Evolutionary conservation across 2,888 invertebrate species (phyloP).

Genomic region (Apamea monoglypha): DNA sequence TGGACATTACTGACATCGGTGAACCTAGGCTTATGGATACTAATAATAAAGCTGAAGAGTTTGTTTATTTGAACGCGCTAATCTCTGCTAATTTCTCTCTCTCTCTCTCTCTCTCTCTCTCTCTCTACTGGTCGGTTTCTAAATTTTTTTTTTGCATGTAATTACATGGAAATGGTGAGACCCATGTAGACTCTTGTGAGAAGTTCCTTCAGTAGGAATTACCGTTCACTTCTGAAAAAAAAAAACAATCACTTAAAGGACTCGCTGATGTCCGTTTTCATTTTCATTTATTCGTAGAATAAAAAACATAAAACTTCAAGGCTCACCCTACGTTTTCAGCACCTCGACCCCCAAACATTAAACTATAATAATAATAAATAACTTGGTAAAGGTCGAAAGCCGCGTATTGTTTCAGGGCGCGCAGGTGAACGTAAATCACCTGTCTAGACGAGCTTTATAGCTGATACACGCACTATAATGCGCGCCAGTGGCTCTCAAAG

Average conservation of each 20-base stretch:
- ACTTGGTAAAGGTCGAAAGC: conserved; percentile 34
- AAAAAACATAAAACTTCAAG: not conserved
- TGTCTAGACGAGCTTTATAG: conserved; percentile 87
- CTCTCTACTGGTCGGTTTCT: too few species aligned
- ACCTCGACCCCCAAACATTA: conserved; percentile 26
- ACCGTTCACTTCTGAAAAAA: not conserved
- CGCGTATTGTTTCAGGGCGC: conserved; percentile 63
- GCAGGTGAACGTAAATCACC: conserved; percentile 87
- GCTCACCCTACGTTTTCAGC: not conserved
- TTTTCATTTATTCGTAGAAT: not conserved
- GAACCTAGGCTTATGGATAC: too few species aligned
- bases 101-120: too few species aligned
- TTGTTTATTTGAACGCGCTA: too few species aligned
- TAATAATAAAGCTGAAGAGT: too few species aligned
- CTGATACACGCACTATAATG: conserved; percentile 83
- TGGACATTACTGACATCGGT: too few species aligned
- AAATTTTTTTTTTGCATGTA: too few species aligned
- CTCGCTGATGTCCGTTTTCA: not conserved
- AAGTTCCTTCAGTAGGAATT: not conserved
- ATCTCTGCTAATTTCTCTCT: too few species aligned
- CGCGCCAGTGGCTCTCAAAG: conserved; percentile 65
- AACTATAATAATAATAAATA: conserved; percentile 59
- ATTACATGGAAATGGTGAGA: too few species aligned
- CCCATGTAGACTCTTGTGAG: not conserved
- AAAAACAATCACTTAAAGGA: not conserved